These are phyloP conservation scores for Caretta caretta DNA, from an alignment of 2,113 vertebrate genomes.

Conservation along the genomic window DNA sequence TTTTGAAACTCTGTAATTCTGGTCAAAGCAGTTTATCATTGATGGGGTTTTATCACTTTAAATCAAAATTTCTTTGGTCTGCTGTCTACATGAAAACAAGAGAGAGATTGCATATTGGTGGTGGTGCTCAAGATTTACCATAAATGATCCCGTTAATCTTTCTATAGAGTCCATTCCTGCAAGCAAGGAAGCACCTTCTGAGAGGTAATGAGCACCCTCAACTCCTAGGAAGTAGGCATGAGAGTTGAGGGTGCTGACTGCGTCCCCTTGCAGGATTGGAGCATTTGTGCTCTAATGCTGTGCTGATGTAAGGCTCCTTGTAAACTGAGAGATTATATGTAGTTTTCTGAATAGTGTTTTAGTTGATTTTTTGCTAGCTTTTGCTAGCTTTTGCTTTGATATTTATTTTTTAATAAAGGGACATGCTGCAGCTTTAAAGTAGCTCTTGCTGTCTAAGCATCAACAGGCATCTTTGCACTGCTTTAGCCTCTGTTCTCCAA, in stretches of 20 bases:
- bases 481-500: conserved; percentile 56
- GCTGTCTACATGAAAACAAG: neutral
- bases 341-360: neutral
- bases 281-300: fast-evolving
- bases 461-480: conserved; percentile 46
- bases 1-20: neutral
- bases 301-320: neutral
- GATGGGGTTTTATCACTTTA: neutral
- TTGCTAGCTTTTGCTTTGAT: neutral
- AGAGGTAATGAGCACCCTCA: fast-evolving
- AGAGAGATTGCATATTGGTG: neutral
- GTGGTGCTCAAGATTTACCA: neutral
- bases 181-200: neutral
- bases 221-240: neutral
- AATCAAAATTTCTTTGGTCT: neutral
- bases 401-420: neutral
- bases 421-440: conserved; percentile 61
- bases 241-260: fast-evolving
- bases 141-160: neutral
- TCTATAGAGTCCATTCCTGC: neutral
- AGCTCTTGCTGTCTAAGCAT: conserved; percentile 47
- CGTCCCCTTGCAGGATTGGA: neutral
- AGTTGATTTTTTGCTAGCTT: neutral
- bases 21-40: neutral
- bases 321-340: neutral